Evolutionary conservation across 2,888 invertebrate species (phyloP), one percentile per base, ranked within the genome.

Genomic region (Sarcophaga variegata): DNA sequence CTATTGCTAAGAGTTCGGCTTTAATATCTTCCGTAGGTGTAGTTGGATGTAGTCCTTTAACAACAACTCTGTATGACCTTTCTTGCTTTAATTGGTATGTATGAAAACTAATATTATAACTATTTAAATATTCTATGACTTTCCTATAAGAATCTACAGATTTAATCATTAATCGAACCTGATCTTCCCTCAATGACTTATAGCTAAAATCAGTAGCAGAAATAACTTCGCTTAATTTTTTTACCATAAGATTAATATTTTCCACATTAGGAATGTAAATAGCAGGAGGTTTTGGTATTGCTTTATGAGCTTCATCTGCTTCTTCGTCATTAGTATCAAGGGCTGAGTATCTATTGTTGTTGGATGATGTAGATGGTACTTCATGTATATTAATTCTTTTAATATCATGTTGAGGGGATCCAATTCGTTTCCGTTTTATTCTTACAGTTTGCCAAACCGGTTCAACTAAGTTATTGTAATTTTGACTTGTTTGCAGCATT

Each of bases 61-160:
- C 14, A 54, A 54, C 59, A 11, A 71, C 71, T 71, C 71, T 71
- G 12, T 27, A 66, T 4, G 76, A 59, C 14, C 64, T 76, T 47
- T 76, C 76, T 49, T 76, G 76, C 22, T 76, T 76, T 49, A 64
- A 49, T 64, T 76, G 76, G 20, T 63, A 76, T 2, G 76, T 64
- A 17, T 75, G 75, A 45, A 75, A 63, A 63, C 45, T 75, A 10
- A 69, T 47, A 22, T 69, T 49, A 20, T 27, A 70, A 4, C 2
- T 54, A 17, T 70, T 25, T 70, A 70, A 70, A 70, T 70, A 27
- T 8, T 59, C 49, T n/a, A 70, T 70, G 11, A 49, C 69, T 25
- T 70, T 75, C 11, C 75, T 75, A 63, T 75, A 63, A 10, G 47
- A 63, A 64, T 76, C 76, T 14, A 76, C 27, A 64, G 76, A 47